Evolutionary conservation across 2,888 invertebrate genomes (phyloP), one percentile per base, ranked within the genome.

Genomic region (Exephanes ischioxanthus): DNA sequence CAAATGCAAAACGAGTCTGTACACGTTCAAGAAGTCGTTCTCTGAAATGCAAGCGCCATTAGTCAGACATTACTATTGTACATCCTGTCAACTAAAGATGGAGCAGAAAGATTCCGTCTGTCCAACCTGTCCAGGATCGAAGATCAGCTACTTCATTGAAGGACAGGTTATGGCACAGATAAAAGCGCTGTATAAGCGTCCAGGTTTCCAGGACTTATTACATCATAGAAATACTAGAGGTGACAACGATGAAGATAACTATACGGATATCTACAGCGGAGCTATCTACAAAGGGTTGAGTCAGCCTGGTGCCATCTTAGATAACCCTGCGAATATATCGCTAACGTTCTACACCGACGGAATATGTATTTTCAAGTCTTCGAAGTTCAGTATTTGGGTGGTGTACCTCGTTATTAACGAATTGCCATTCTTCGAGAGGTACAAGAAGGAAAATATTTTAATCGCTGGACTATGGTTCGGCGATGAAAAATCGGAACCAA

Each of bases 391-490:
- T 33, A 33, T 33, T 33, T 33, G 5, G n/a, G 33, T 3, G 33
- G 58, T 86, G 22, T 85, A 79, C 83, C 37, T 83, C n/a, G 55
- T 80, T 37, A 80, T 87, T 66, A 85, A 85, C 53, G 85, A 85
- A 70, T 68, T 85, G 37, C 78, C 82, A n/a, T 83, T 72, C 63
- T 70, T 55, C 3, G 67, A 83, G 19, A 37, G 86, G 51, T 77
- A 45, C 11, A 68, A 61, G 37, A 78, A 68, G 68, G 83, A 86
- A 83, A 87, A 87, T 48, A 61, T 87, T 19, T 19, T 86, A n/a
- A 33, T 87, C 41, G 83, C 67, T 37, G 82, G 77, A 22, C n/a
- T 77, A 22, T 84, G 82, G 81, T 76, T 81, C 51, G 76, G 81
- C 22, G 61, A 68, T 19, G 66, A 83, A 48, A 63, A 83, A 77